These are phyloP conservation scores for Oryzias melastigma DNA, from an alignment of 2,113 vertebrate genomes.

Conservation along the genomic window DNA sequence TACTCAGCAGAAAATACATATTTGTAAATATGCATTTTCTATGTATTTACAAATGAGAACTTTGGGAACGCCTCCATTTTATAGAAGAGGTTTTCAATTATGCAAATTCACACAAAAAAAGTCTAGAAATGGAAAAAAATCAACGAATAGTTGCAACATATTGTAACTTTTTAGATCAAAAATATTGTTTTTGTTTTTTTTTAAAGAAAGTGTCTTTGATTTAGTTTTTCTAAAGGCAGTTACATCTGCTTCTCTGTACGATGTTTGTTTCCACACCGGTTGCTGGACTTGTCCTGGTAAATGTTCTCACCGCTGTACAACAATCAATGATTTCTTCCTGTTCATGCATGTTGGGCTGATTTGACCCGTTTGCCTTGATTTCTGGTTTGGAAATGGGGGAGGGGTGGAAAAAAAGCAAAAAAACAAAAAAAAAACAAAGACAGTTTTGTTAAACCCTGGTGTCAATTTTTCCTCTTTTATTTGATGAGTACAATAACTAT, in stretches of 20 bases:
- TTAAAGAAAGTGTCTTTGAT: conserved; percentile 37
- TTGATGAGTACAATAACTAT: conserved; percentile 97
- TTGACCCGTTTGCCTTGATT: conserved; percentile 82
- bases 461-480: conserved; percentile 90
- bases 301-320: conserved; percentile 82
- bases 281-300: conserved; percentile 73
- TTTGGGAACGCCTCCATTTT: conserved; percentile 73
- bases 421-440: conserved; percentile 48
- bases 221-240: conserved; percentile 55
- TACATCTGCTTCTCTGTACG: conserved; percentile 62
- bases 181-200: conserved; percentile 32
- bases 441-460: conserved; percentile 63
- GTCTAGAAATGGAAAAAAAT: conserved; percentile 53
- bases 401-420: conserved; percentile 11
- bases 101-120: conserved; percentile 69
- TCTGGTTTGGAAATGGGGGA: conserved; percentile 61
- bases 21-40: conserved; percentile 80
- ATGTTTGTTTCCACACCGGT: conserved; percentile 79
- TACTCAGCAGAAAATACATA: conserved; percentile 55
- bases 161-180: conserved; percentile 47
- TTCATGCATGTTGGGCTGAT: conserved; percentile 90
- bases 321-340: conserved; percentile 72
- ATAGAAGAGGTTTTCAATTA: conserved; percentile 76
- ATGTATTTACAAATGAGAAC: conserved; percentile 74
- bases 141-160: conserved; percentile 44